These are phyloP conservation scores for Trichechus manatus DNA, from an alignment of 2,113 vertebrate genomes.

Conservation along the genomic window DNA sequence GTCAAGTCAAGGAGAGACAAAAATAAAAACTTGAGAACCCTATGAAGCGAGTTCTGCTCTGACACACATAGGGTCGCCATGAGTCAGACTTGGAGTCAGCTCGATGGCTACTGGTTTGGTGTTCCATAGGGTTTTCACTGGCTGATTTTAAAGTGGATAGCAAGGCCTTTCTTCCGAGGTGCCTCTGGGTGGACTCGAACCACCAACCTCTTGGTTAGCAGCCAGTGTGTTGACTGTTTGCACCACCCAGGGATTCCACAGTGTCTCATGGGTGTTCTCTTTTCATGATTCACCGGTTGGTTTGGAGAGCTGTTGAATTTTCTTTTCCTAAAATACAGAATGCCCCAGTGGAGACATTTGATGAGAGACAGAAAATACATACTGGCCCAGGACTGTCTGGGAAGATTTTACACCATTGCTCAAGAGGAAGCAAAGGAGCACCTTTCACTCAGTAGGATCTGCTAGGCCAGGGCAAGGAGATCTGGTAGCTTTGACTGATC, in stretches of 20 bases:
- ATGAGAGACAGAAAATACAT: neutral
- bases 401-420: neutral
- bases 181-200: no score
- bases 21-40: neutral
- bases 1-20: conserved; percentile 51
- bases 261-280: neutral
- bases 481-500: neutral
- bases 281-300: neutral
- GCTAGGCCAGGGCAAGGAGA: neutral
- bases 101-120: neutral
- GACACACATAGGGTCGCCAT: neutral
- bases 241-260: neutral
- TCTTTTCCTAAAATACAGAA: neutral
- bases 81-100: neutral
- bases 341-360: neutral
- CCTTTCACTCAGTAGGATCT: neutral
- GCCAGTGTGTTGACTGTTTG: no score
- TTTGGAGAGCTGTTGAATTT: neutral
- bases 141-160: no score
- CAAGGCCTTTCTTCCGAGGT: no score
- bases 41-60: neutral
- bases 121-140: neutral
- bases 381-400: neutral
- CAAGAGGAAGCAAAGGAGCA: neutral
- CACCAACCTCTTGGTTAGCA: neutral